phyloP scores from a whole-genome alignment of 2,113 vertebrate species.

The Solea senegalensis region DNA sequence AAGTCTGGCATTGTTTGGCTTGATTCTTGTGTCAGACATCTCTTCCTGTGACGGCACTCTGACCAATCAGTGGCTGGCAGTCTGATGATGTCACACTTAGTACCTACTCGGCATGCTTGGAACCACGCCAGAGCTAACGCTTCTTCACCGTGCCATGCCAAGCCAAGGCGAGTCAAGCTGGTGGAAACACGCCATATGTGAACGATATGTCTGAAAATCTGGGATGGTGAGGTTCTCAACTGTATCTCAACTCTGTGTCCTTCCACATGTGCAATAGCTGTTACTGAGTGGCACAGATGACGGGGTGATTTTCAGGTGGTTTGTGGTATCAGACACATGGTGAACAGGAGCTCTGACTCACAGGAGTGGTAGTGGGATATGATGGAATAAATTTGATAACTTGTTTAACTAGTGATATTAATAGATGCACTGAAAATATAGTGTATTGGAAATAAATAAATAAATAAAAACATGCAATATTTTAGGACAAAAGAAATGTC shows the following conservation, averaged over 20 bases:
- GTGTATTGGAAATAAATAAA: too few relatives aligned
- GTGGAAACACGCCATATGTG: background rate
- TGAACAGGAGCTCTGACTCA: constrained; percentile 5
- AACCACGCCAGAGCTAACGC: too few relatives aligned
- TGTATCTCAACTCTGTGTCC: background rate
- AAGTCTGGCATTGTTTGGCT: too few relatives aligned
- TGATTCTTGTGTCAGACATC: too few relatives aligned
- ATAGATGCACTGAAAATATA: background rate
- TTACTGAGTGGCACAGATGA: constrained; percentile 16
- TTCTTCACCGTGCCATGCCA: too few relatives aligned
- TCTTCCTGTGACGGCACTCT: too few relatives aligned
- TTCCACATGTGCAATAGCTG: background rate
- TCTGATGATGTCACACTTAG: too few relatives aligned
- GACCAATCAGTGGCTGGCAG: too few relatives aligned
- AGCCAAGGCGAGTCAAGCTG: too few relatives aligned
- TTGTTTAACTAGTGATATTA: background rate
- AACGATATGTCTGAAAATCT: background rate
- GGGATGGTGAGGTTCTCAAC: background rate
- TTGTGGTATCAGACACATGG: constrained; percentile 15
- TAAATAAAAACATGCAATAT: background rate
- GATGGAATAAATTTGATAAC: background rate
- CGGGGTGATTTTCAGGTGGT: constrained; percentile 3
- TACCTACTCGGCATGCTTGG: too few relatives aligned
- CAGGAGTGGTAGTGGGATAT: constrained; percentile 13
- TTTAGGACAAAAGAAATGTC: background rate